Base-by-base conservation (phyloP, 1,140 invertebrate genomes). In the Drosophila setifemur region DNA sequence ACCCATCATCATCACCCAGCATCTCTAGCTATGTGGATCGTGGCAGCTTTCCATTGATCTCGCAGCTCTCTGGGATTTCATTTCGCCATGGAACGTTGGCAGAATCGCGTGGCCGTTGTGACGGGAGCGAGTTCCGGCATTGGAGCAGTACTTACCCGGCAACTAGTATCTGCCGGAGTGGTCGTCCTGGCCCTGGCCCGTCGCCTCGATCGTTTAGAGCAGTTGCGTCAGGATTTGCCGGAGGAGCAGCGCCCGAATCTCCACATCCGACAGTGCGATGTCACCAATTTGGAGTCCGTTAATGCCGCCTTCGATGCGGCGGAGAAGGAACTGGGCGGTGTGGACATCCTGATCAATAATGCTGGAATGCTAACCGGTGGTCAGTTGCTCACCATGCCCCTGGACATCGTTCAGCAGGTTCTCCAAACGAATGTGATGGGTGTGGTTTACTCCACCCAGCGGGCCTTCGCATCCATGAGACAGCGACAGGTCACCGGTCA, bases 81-180 rank as follows among this genome's bases (percentile, higher is more conserved):
- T 49, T 87, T 21, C 11, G 2, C n/a, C 45, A 95, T 95, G 95
- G 94, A 95, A 29, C 91, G 92, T 31, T 95, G 94, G 93, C 53
- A 39, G 1, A 93, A 93, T 29, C 93, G 93, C 55, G 92, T 94
- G 0, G 95, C 94, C 0, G 91, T 96, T 7, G 93, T 96, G 14
- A 96, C 95, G 1, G 95, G 94, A 0, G 94, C 94, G 1, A 95
- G 94, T 50, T 90, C 91, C 0, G 95, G 95, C 0, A 95, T 96
- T 4, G 95, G 95, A 0, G 92, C 92, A 0, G 92, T 90, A 0
- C 89, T 93, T 2, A 91, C 91, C n/a, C 88, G 91, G 43, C 64
- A 85, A 1, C 86, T 96, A 1, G 92, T 93, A 0, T 75, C 91
- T 14, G 85, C 92, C 23, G 95, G 95, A 0, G 73, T 96, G 48